phyloP scores from a whole-genome alignment of 1,140 invertebrate genomes.

The Diorhabda sublineata region DNA sequence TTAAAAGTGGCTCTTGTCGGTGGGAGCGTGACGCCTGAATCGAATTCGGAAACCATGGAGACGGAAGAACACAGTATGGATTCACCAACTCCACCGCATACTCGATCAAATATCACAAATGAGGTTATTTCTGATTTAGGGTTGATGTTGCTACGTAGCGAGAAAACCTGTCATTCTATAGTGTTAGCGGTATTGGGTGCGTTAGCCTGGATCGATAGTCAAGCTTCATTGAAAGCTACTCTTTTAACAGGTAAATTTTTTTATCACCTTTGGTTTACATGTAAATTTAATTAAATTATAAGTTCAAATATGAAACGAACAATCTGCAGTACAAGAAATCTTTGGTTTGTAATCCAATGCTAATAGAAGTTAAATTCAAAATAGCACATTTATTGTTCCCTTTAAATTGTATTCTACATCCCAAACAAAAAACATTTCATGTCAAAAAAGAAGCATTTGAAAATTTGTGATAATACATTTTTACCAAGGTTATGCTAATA shows the following conservation, averaged over 20 bases:
- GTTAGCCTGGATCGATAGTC: conserved; percentile 82
- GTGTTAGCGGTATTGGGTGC: conserved; percentile 63
- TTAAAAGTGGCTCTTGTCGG: conserved; percentile 63
- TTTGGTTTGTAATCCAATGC: not conserved
- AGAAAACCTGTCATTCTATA: conserved; percentile 62
- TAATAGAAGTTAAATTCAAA: not conserved
- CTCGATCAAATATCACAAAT: conserved; percentile 55
- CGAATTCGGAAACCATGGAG: conserved; percentile 57
- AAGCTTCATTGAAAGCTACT: conserved; percentile 70
- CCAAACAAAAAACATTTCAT: no score
- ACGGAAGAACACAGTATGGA: conserved; percentile 64
- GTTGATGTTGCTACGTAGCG: conserved; percentile 57
- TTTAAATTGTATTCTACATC: no score
- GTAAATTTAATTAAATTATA: no score
- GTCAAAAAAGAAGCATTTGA: no score
- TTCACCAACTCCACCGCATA: conserved; percentile 49
- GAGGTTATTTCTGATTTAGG: conserved; percentile 71
- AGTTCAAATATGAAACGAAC: no score
- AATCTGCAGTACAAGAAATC: no score
- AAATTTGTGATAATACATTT: no score
- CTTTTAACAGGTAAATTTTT: conserved; percentile 54
- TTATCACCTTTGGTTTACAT: no score
- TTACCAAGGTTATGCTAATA: no score
- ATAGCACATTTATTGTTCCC: no score
- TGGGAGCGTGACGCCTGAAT: conserved; percentile 45